Evolutionary conservation across 2,797 vertebrate species (phyloP), one percentile per base, ranked within the genome.

Genomic region (Bryconaethiops microstoma): DNA sequence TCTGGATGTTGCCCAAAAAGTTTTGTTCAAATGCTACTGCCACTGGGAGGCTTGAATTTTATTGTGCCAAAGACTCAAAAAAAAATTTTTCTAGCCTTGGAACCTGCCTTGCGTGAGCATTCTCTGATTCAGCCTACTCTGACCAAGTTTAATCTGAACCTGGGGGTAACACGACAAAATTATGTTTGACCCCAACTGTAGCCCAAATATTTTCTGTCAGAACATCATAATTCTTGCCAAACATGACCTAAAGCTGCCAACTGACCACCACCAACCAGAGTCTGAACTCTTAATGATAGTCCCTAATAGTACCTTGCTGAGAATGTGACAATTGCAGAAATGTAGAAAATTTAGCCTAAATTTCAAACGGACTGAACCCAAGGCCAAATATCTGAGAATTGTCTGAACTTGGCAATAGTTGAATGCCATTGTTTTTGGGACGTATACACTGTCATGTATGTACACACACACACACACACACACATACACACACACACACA

Each of bases 11-110:
- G 45, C 45, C 42, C 45, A 48, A 48, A 48, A 48, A 12, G 12
- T 48, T 48, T 12, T 12, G 45, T 12, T 2, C 45, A 4, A 52
- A 52, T 52, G 13, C 16, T 10, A 12, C 29, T 63, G 12, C 68
- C n/a, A 45, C 50, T 65, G 79, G 65, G 40, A 67, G 85, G 85
- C 82, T 85, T 82, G 87, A 81, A 83, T 86, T 88, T 89, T 86
- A 81, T 79, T 78, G 77, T 89, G 89, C 88, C 90, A 92, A 90
- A 87, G 83, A 90, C 88, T 87, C 81, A 25, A 88, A 82, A 90
- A 86, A 81, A 87, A 84, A 88, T 87, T 88, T 87, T 90, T 89
- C 77, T 80, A 76, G 85, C 82, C 86, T 84, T 88, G 79, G 87
- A 88, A 79, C 87, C 73, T 75, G 35, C 13, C 82, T 87, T 87